phyloP scores from a whole-genome alignment of 2,113 vertebrate genomes.

The Antechinus stuartii region DNA sequence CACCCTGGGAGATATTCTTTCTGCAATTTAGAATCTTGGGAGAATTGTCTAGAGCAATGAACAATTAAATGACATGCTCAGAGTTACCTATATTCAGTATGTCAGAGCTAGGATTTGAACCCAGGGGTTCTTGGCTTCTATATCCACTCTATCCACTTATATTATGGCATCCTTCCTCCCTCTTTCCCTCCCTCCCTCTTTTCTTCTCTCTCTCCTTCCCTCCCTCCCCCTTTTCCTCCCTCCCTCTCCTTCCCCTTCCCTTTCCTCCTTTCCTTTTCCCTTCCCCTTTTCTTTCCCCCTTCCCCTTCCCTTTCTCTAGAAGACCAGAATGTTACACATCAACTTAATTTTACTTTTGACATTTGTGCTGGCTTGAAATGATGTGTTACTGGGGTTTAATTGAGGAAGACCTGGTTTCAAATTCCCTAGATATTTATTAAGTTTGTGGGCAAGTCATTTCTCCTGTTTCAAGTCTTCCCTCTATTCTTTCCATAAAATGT shows the following conservation, averaged over 20 bases:
- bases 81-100: background rate
- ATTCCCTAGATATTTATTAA: background rate
- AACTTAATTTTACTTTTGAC: background rate
- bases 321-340: background rate
- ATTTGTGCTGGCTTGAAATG: background rate
- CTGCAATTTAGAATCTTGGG: background rate
- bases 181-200: too few relatives aligned
- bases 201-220: too few relatives aligned
- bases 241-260: too few relatives aligned
- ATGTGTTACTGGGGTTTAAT: background rate
- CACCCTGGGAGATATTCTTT: too few relatives aligned
- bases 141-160: background rate
- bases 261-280: too few relatives aligned
- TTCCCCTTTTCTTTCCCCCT: too few relatives aligned
- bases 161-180: background rate
- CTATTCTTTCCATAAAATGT: background rate
- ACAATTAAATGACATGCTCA: background rate
- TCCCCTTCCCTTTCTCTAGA: too few relatives aligned
- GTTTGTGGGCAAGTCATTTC: background rate
- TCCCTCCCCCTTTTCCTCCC: too few relatives aligned
- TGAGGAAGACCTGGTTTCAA: background rate
- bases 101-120: background rate
- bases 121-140: background rate
- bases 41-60: background rate
- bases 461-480: background rate